Evolutionary conservation across 1,140 invertebrate species (phyloP), one percentile per base, ranked within the genome.

Genomic region (Melitaea cinxia): DNA sequence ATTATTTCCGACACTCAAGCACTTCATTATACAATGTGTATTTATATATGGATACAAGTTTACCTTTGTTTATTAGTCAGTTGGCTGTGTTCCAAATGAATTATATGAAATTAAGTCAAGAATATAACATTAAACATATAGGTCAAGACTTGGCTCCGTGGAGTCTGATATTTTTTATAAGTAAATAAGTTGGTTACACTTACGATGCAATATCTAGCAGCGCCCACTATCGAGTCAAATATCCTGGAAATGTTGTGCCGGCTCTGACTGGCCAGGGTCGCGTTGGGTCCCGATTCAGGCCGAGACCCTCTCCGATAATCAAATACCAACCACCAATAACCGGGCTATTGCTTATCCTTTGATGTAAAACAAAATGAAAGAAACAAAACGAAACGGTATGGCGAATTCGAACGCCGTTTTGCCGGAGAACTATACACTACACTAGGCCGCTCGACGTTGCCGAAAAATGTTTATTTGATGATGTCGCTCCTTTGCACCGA

Each of bases 401-500:
- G 65, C 82, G 67, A 63, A 74, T 54, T 65, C 78, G 76, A 67
- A 66, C 89, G 86, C 89, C 88, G 88, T 91, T 78, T 84, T 89
- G 85, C 65, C 84, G 81, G 77, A 65, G 78, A 67, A 68, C 68
- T 73, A 68, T 59, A 77, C 70, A 82, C 80, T 87, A 77, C 57
- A 81, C 72, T 69, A 75, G 64, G 73, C 67, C 70, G 52, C 66
- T 60, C 49, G 54, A 64, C 54, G 63, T 17, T 65, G 72, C 65
- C 39, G 26, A 37, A 52, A 56, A 62, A 53, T 45, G 39, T 72
- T 66, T 87, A 87, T 83, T 87, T 86, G 63, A 85, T 82, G 70
- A 85, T 88, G 62, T 83, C 87, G 79, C 80, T 78, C 57, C 73
- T 84, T 81, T 90, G 91, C 80, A 92, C 93, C 86, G 94, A 93